Base-by-base conservation (phyloP, 2,113 vertebrate genomes). In the Myrmophylax atrothorax region DNA sequence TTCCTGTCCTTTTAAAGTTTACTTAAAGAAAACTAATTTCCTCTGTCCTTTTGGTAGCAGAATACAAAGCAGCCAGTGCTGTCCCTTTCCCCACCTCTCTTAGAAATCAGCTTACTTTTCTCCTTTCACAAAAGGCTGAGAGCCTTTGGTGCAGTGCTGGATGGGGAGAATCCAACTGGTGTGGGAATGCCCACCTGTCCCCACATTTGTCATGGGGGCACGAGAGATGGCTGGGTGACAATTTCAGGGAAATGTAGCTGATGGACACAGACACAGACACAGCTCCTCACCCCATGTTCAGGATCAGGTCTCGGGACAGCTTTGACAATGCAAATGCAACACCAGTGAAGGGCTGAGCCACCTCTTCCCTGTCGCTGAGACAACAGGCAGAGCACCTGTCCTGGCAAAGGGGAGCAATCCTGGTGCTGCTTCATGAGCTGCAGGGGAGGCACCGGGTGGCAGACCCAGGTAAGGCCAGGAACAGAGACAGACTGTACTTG, bases 11-110 rank as follows among this genome's bases (percentile, higher is more conserved):
- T 96, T 93, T 83, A 59, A 67, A 76, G 50, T 90, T 91, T 76
- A 14, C 94, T 88, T 89, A 38, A 58, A 91, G 80, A 78, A 95
- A 95, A 88, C 53, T 62, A 46, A 94, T 97, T 96, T 96, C 96
- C 95, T 96, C 87, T 56, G 53, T 78, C 72, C 75, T 26, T 9
- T 42, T 1, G 0, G 76, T 5, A 86, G 62, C 68, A 72, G 96
- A 91, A 88, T 84, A 85, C 58, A 84, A 94, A 96, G 63, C 92
- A 83, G 82, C 25, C 68, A 24, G 38, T 0, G 0, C 46, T 68
- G 58, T 37, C 49, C 56, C 63, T 53, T 63, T 70, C 87, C 62
- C 47, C 62, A 67, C 1, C 2, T 20, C 73, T 59, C 38, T 56
- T 20, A 20, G 33, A 49, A 42, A 28, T 35, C 40, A 66, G 55